These are phyloP conservation scores for Neomorphus geoffroyi DNA, from an alignment of 2,797 vertebrate species.

Conservation along the genomic window DNA sequence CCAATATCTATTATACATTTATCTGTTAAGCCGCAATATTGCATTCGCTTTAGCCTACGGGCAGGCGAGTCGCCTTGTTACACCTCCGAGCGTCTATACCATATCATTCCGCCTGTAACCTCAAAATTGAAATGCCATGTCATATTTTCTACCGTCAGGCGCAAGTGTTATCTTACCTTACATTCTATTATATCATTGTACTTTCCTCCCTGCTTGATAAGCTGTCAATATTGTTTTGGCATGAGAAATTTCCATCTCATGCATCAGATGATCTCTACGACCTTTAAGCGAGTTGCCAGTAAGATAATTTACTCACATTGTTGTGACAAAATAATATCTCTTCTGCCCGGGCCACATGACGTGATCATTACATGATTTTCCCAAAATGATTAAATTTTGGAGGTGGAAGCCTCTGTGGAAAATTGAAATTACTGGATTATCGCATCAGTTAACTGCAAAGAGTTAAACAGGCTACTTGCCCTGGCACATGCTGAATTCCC, in stretches of 20 bases:
- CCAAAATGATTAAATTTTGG: slow-evolving; percentile 65
- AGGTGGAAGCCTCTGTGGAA: neutral
- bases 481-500: neutral
- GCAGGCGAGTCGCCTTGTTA: neutral
- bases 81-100: neutral
- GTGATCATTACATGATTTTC: slow-evolving; percentile 65
- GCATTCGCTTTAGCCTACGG: neutral
- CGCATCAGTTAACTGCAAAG: neutral
- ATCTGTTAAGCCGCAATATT: neutral
- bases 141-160: slow-evolving; percentile 40
- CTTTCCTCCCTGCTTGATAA: slow-evolving; percentile 68
- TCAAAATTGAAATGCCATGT: slow-evolving; percentile 62
- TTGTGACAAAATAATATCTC: slow-evolving; percentile 78
- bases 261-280: slow-evolving; percentile 76
- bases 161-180: slow-evolving; percentile 69
- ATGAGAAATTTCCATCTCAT: slow-evolving; percentile 74
- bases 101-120: slow-evolving; percentile 58
- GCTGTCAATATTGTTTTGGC: slow-evolving; percentile 71
- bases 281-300: slow-evolving; percentile 76
- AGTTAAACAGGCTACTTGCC: slow-evolving; percentile 1
- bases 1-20: neutral
- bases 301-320: slow-evolving; percentile 76
- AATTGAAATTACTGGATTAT: neutral
- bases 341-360: slow-evolving; percentile 50
- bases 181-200: slow-evolving; percentile 61